Base-by-base conservation (phyloP, 2,113 vertebrate species). In the Centropus unirufus region DNA sequence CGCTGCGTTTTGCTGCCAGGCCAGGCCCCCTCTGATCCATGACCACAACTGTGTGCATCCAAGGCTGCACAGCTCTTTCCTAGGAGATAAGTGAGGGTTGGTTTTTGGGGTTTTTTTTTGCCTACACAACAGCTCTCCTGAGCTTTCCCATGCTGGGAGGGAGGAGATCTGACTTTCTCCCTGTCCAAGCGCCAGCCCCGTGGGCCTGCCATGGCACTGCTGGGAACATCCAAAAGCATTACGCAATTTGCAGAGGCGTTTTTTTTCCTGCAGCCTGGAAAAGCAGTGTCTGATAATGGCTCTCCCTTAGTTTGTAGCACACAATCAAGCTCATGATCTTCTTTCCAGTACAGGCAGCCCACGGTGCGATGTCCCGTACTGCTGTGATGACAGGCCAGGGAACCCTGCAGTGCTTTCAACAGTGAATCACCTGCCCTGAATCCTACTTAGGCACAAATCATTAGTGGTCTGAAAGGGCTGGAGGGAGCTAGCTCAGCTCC, bases 101-200 rank as follows among this genome's bases (percentile, higher is more conserved):
- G 14, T 46, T 0, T 0, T 13, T 58, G 76, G 59, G 85, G 85
- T 0, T 0, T 0, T 14, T 58, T 80, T 91, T 93, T 94, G 82
- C 95, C 94, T 92, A 90, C 90, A 96, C 85, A 94, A 91, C 68
- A 94, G 75, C 90, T 86, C 90, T 90, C 75, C 87, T 90, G 92
- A 90, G 94, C 72, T 93, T 93, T 96, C 92, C 93, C 93, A 94
- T 93, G 94, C 94, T 94, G 59, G 49, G 63, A 93, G 77, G 93
- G 82, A 93, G 87, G 75, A 88, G 92, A 91, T 94, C 82, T 5
- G 8, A 87, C 88, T 93, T 93, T 88, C 90, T 94, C 87, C 72
- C 85, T 86, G 88, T 88, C 91, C 29, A 0, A 94, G 78, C 2
- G 26, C 74, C 90, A 95, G 90, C 55, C 82, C 73, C 1, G 13